Base-by-base conservation (phyloP, 2,113 vertebrate species). In the Lagenorhynchus albirostris region DNA sequence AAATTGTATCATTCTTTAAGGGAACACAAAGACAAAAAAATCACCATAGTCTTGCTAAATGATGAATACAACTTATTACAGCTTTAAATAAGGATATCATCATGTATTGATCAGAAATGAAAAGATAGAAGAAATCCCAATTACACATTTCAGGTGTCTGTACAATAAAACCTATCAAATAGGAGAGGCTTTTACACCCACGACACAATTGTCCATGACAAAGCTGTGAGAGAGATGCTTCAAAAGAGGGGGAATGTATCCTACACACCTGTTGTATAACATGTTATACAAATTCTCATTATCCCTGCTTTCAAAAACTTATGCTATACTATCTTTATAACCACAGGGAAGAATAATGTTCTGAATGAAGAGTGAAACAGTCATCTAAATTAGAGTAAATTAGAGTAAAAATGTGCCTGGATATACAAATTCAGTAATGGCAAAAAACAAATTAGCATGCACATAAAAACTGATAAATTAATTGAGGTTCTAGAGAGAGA, bases 1-100 rank as follows among this genome's bases (percentile, higher is more conserved):
- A 94, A 67, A 68, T 63, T 81, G 47, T 94, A 41, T 60, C 18
- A 62, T 85, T 92, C 8, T 53, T n/a, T 44, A 84, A 13, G 89
- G 4, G 7, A 91, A 23, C 23, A 84, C 3, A 67, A 67, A 65
- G 1, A 63, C 9, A 71, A 94, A 58, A 92, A 62, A 55, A 25
- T 68, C 3, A 14, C 7, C 33, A 9, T 41, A 29, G 18, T 76
- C n/a, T 92, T 92, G 1, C 18, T 44, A 90, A 86, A n/a, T 76
- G 29, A 81, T 38, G 20, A 93, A 70, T 76, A 62, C 9, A 93
- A 70, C 4, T 81, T 62, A 31, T 23, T 50, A 29, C 29, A 82
- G 17, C 23, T 81, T 86, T n/a, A 85, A 65, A 62, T 62, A 86
- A 68, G 3, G 20, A 68, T 53, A 79, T 76, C 60, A 84, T 25